Base-by-base conservation (phyloP, 2,888 invertebrate species). In the Osmoderma eremita region DNA sequence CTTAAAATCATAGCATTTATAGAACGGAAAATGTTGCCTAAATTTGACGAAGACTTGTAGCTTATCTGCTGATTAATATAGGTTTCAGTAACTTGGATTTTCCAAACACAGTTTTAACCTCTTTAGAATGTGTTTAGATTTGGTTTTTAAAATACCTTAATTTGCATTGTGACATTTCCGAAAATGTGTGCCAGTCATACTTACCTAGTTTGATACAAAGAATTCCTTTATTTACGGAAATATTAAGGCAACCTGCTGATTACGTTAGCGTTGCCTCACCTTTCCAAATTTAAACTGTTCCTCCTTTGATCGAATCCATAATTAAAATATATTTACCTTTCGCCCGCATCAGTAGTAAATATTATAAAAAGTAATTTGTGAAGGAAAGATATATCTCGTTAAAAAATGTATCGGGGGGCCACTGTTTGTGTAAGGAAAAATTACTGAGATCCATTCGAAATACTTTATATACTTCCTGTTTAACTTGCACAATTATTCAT, bases 401-500 rank as follows among this genome's bases (percentile, higher is more conserved):
- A 53, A 36, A 53, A 53, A 53, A 53, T 36, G 53, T 17, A 17
- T 53, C 8, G 20, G 38, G 53, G 53, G 18, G 38, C 5, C 30
- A 53, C 18, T 53, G 53, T 53, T 53, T 53, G 38, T 53, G 53
- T 53, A 36, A 53, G 38, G 13, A 53, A 53, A 53, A 53, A 53
- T 17, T 53, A 36, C 38, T 17, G 18, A 30, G 36, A 17, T 36
- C 38, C 53, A 53, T 38, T 53, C n/a, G 38, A 39, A 12, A 53
- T 53, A 53, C 15, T 53, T 53, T 53, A 53, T 39, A 38, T n/a
- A 17, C 18, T 53, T 53, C 53, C 53, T 53, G 53, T 53, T 53
- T 53, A 53, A 38, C 18, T 53, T 53, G 38, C 18, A 53, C 53
- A 53, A 53, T 53, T 53, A 53, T 53, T 53, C 53, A 53, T 53